phyloP scores from a whole-genome alignment of 2,797 vertebrate genomes.

The Tiaroga cobitis region DNA sequence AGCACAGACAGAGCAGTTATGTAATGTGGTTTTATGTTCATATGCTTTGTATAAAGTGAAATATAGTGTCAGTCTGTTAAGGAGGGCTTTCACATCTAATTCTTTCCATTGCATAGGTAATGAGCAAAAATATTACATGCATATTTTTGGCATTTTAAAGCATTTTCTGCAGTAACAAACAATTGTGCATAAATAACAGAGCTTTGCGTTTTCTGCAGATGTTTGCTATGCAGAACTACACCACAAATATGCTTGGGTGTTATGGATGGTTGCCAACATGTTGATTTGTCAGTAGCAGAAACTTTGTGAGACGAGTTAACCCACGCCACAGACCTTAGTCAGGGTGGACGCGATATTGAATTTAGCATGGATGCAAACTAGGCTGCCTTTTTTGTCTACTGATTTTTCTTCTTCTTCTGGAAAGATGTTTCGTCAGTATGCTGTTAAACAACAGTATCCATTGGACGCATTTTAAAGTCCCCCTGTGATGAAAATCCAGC shows the following conservation, averaged over 20 bases:
- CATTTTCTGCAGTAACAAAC: not conserved
- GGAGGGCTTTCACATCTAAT: not conserved
- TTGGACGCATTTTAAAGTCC: too few species aligned
- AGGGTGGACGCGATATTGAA: not conserved
- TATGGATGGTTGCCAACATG: not conserved
- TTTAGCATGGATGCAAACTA: not conserved
- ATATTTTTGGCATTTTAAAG: not conserved
- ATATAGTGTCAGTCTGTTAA: not conserved
- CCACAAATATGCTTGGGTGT: not conserved
- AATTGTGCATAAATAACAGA: not conserved
- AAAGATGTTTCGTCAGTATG: not conserved
- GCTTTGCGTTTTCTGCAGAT: not conserved
- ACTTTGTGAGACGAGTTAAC: not conserved
- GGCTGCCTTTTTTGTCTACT: too few species aligned
- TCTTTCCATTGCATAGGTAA: not conserved
- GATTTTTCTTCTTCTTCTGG: too few species aligned
- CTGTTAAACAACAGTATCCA: not conserved
- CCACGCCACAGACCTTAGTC: not conserved
- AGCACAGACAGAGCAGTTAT: not conserved
- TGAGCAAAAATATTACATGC: not conserved
- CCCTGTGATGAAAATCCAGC: too few species aligned
- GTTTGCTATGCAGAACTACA: not conserved
- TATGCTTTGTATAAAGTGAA: not conserved
- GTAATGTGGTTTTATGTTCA: not conserved
- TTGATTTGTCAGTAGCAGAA: not conserved